Percentiles rank a stretch among this genome's conserved stretches.
Conservation (phyloP, 2,797 vertebrate genomes). For the Ficedula albicollis region DNA sequence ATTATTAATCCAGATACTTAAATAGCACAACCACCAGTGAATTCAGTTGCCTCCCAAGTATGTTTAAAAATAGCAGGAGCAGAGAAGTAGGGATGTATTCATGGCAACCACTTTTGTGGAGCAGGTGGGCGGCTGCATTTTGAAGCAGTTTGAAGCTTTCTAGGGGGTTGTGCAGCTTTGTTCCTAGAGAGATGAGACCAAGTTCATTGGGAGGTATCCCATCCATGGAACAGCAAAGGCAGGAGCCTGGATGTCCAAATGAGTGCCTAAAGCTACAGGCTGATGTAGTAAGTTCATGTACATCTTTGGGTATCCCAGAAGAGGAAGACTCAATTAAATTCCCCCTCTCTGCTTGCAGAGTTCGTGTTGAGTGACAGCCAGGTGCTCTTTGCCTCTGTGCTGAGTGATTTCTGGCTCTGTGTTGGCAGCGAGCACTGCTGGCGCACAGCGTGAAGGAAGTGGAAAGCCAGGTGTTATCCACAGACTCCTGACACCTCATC, state of each 20-base stretch:
- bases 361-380: conserved; percentile 1
- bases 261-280: not conserved
- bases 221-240: rapidly evolving
- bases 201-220: not conserved
- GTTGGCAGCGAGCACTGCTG: not conserved
- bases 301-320: not conserved
- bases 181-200: not conserved
- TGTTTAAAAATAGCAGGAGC: conserved; percentile 48
- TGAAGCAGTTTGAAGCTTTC: not conserved
- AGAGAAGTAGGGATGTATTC: conserved; percentile 1
- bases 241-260: not conserved
- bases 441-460: not conserved
- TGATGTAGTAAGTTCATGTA: not conserved
- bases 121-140: conserved; percentile 35
- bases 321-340: not conserved
- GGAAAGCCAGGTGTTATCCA: conserved; percentile 54
- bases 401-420: conserved; percentile 5
- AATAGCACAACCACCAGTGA: not conserved
- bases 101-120: conserved; percentile 41
- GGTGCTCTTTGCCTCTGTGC: not conserved
- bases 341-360: not conserved
- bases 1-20: conserved; percentile 7
- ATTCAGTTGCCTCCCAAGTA: conserved; percentile 30
- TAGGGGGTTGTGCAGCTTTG: not conserved
- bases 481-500: conserved; percentile 16